Evolutionary conservation across 2,797 vertebrate genomes (phyloP).

Genomic region (Danionella dracula): DNA sequence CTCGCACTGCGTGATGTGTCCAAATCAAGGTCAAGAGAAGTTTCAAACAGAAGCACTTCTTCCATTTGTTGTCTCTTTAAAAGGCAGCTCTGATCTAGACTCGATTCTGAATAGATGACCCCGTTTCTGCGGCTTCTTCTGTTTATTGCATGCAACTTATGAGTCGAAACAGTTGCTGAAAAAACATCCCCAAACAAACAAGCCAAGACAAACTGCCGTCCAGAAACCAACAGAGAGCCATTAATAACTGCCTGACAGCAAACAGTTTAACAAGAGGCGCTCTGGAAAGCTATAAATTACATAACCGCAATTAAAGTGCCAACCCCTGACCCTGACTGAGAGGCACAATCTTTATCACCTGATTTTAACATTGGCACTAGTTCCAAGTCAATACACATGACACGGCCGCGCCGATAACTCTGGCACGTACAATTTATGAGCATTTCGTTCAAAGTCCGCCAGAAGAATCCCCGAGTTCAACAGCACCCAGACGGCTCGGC

Average conservation of each 20-base stretch:
- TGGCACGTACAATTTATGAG: slow-evolving; percentile 48
- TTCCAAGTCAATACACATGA: slow-evolving; percentile 49
- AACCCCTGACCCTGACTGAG: slow-evolving; percentile 77
- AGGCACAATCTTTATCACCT: slow-evolving; percentile 67
- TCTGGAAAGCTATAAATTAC: slow-evolving; percentile 73
- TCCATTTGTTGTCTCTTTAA: neutral
- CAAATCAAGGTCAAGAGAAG: neutral
- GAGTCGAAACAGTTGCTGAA: neutral
- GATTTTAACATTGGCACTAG: slow-evolving; percentile 58
- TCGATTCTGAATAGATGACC: neutral
- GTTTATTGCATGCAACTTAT: neutral
- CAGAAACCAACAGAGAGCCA: slow-evolving; percentile 24
- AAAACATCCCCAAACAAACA: slow-evolving; percentile 6
- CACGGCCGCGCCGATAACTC: slow-evolving; percentile 43
- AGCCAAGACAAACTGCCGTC: slow-evolving; percentile 5
- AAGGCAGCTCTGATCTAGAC: neutral
- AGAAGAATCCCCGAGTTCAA: slow-evolving; percentile 29
- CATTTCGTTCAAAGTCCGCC: slow-evolving; percentile 47
- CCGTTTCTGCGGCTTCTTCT: neutral
- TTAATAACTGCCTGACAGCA: slow-evolving; percentile 35
- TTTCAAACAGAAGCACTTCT: neutral
- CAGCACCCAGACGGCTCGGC: neutral
- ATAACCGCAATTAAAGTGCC: slow-evolving; percentile 77
- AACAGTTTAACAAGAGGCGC: slow-evolving; percentile 42
- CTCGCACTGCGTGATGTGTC: neutral